These are phyloP conservation scores for Acropternis orthonyx DNA, from an alignment of 2,797 vertebrate genomes.

Conservation along the genomic window DNA sequence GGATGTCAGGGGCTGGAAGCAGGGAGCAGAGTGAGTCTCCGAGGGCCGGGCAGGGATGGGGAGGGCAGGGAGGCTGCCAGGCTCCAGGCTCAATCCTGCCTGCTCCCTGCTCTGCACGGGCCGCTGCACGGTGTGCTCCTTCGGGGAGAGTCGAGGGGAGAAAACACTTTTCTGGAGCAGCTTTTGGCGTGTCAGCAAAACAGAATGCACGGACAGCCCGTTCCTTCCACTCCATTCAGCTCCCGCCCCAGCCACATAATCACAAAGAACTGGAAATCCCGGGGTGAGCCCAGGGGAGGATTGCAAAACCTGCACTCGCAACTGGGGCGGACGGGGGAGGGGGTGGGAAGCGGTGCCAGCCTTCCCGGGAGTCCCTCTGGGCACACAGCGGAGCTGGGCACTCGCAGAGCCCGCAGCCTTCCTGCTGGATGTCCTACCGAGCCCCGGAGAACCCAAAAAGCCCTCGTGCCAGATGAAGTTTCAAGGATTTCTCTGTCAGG, in stretches of 20 bases:
- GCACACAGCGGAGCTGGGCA: not conserved
- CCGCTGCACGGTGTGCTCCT: not conserved
- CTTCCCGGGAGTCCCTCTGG: not conserved
- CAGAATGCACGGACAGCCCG: not conserved
- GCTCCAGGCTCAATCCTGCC: not conserved
- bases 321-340: not conserved
- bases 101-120: not conserved
- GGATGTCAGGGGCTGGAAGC: not conserved
- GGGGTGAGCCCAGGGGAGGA: slow-evolving; percentile 43
- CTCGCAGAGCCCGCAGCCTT: not conserved
- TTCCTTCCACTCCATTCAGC: slow-evolving; percentile 19
- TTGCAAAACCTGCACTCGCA: slow-evolving; percentile 47
- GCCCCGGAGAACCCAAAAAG: not conserved
- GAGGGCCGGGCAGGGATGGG: not conserved
- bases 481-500: not conserved
- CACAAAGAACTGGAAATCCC: slow-evolving; percentile 37
- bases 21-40: fast-evolving
- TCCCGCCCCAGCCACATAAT: not conserved
- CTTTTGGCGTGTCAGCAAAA: not conserved
- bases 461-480: not conserved
- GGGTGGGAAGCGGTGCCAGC: not conserved
- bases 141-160: not conserved
- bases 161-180: not conserved
- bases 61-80: not conserved
- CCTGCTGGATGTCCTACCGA: not conserved